Percentiles rank a stretch among this genome's conserved stretches.
Conservation (phyloP, 2,888 invertebrate genomes). For the Pandemis cinnamomeana region DNA sequence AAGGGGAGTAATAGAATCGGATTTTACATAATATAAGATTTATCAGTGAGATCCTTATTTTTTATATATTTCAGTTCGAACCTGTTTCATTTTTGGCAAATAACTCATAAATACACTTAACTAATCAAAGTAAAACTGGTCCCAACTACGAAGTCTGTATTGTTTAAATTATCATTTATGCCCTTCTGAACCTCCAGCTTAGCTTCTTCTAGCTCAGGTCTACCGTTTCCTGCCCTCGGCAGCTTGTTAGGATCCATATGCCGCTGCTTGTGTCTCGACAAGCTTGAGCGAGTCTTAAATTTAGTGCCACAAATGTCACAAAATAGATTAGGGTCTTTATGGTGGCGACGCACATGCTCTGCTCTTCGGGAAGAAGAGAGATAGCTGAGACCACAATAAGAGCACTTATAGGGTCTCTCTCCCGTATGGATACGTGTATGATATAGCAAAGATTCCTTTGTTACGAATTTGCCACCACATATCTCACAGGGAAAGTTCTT, state of each 20-base stretch:
- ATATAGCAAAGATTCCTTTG: conserved; percentile 54
- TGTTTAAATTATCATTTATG: background rate
- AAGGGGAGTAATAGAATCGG: too few relatives aligned
- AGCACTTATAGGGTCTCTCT: conserved; percentile 58
- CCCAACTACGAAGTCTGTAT: background rate
- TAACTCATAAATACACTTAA: background rate
- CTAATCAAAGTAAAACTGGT: background rate
- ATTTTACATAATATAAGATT: too few relatives aligned
- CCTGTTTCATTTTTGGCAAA: too few relatives aligned
- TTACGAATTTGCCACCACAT: conserved; percentile 55
- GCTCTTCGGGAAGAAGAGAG: conserved; percentile 55
- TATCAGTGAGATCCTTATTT: too few relatives aligned
- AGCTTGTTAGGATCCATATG: conserved; percentile 52
- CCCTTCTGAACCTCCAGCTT: background rate
- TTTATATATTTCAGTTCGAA: too few relatives aligned
- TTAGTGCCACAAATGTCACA: conserved; percentile 56
- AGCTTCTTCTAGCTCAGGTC: background rate
- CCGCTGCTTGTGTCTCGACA: conserved; percentile 51
- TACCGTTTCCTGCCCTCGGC: background rate
- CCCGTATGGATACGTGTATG: conserved; percentile 60
- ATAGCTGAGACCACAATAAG: conserved; percentile 53
- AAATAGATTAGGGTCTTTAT: conserved; percentile 46
- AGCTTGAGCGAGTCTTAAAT: conserved; percentile 48
- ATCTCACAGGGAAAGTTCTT: conserved; percentile 55
- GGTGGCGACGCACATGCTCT: conserved; percentile 53